phyloP scores from a whole-genome alignment of 2,888 invertebrate genomes.

The Acrobasis suavella region DNA sequence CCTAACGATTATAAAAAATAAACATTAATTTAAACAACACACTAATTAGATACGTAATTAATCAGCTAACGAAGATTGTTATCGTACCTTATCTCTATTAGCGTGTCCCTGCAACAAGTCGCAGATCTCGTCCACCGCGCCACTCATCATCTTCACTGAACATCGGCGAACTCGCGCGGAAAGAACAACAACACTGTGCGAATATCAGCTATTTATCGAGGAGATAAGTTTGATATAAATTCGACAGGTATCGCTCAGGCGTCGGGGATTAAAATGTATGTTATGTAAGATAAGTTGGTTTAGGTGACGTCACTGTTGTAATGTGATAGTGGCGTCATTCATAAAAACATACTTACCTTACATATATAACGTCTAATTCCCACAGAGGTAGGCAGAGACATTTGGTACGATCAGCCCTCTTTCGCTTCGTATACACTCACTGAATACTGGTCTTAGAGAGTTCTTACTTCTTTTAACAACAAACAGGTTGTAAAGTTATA shows the following conservation, averaged over 20 bases:
- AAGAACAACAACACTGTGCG: conserved; percentile 22
- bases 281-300: too few species aligned
- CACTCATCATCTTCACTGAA: conserved; percentile 40
- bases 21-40: neutral
- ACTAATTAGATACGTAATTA: conserved; percentile 6
- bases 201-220: conserved; percentile 6
- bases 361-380: too few species aligned
- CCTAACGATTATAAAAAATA: neutral
- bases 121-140: conserved; percentile 77
- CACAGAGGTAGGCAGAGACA: too few species aligned
- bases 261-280: neutral
- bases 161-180: conserved; percentile 30
- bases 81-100: conserved; percentile 90
- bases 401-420: too few species aligned
- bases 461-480: too few species aligned
- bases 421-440: too few species aligned
- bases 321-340: too few species aligned
- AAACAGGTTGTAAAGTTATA: too few species aligned
- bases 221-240: conserved; percentile 3
- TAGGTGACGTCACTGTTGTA: too few species aligned
- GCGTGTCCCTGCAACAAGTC: conserved; percentile 88
- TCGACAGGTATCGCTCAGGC: neutral
- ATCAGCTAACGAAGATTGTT: neutral
- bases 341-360: too few species aligned
- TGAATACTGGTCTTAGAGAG: too few species aligned